Evolutionary conservation across 2,797 vertebrate species (phyloP), one percentile per base, ranked within the genome.

Genomic region (Macroramphosus scolopax): DNA sequence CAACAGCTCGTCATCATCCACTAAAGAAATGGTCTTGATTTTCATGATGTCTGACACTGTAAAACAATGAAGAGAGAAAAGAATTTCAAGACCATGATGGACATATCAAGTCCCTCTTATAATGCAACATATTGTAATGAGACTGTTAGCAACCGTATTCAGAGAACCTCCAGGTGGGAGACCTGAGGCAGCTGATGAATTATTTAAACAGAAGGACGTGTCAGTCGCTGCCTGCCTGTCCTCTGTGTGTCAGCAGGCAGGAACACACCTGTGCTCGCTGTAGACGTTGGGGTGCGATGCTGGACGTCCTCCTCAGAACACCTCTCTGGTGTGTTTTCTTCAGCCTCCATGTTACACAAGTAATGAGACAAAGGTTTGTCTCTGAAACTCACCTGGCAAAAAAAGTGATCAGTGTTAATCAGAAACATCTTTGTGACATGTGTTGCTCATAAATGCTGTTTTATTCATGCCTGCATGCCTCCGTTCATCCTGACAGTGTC

Each of bases 1-100:
- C 7, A 93, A 61, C 53, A 93, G 78, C 63, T 95, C 94, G 16
- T 91, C 88, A 50, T 92, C 68, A 3, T 34, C 46, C 42, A 90
- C 76, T 54, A 92, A 25, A 36, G 80, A 56, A 66, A 89, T 61
- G n/a, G 84, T 87, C 41, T 43, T 72, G 70, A 94, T 83, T 10
- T 86, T 85, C 75, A 88, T 87, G 24, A 92, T 26, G 3, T 20
- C 26, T 37, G 51, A 10, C n/a, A 54, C 87, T 89, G 65, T 8
- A 43, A 2, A 17, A n/a, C n/a, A n/a, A n/a, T n/a, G n/a, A n/a
- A n/a, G n/a, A n/a, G n/a, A 55, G 32, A 32, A 36, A 30, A 1
- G 3, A 8, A 18, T 11, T 28, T 49, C 5, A 26, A 20, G 46
- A 25, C 1, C 2, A 34, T 24, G 14, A 5, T 32, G 44, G 14